phyloP scores from a whole-genome alignment of 2,113 vertebrate genomes.

The Ceratotherium simum region DNA sequence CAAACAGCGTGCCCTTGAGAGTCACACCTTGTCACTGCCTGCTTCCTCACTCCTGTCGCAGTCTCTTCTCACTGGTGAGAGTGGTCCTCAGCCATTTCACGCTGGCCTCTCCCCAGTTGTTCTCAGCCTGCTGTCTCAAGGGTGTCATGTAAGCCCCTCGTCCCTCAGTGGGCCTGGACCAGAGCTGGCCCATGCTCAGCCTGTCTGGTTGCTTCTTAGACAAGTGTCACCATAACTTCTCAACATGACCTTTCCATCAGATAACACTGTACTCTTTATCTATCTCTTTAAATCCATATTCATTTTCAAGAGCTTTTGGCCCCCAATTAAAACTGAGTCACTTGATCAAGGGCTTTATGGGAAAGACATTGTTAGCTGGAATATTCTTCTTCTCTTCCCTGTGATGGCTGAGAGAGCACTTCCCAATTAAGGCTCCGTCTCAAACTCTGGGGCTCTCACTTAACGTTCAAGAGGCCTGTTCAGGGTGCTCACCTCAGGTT shows the following conservation, averaged over 20 bases:
- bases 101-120: not conserved
- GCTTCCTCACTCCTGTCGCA: not conserved
- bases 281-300: not conserved
- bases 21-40: not conserved
- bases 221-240: not conserved
- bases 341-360: not conserved
- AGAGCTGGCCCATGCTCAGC: too few species aligned
- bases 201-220: not conserved
- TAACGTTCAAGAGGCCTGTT: accelerated
- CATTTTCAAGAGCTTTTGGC: slow-evolving; percentile 31
- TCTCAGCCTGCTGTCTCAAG: not conserved
- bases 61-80: not conserved
- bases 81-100: accelerated
- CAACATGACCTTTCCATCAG: not conserved
- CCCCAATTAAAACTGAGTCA: not conserved
- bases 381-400: not conserved
- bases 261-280: not conserved
- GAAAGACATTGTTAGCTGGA: not conserved
- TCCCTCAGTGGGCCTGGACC: not conserved
- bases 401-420: not conserved
- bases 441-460: not conserved
- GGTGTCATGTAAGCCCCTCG: too few species aligned
- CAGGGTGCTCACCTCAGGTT: accelerated
- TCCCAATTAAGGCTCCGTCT: not conserved
- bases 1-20: not conserved